phyloP scores from a whole-genome alignment of 2,888 invertebrate genomes.

The Hirtodrosophila alboralis region DNA sequence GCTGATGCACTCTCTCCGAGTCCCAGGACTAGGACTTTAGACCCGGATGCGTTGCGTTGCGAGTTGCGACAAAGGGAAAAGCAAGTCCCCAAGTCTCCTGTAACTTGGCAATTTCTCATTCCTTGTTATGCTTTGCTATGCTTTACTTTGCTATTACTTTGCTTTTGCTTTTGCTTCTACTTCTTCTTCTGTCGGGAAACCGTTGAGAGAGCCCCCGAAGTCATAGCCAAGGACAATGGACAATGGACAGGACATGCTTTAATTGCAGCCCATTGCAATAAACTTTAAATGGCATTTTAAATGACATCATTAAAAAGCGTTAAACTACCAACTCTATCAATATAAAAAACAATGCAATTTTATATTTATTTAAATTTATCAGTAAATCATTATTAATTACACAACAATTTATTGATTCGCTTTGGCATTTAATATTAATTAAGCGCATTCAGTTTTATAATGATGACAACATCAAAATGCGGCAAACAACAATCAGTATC shows the following conservation, averaged over 20 bases:
- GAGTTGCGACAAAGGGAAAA: neutral
- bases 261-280: conserved; percentile 38
- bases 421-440: conserved; percentile 28
- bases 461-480: neutral
- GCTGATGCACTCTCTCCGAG: conserved; percentile 58
- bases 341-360: too few relatives aligned
- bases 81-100: conserved; percentile 18
- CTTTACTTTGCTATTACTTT: neutral
- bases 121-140: conserved; percentile 23
- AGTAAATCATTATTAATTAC: conserved; percentile 19
- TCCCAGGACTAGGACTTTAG: conserved; percentile 18
- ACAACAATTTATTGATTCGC: too few relatives aligned
- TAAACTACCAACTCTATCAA: conserved; percentile 16
- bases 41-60: conserved; percentile 4
- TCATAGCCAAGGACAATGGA: too few relatives aligned
- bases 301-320: conserved; percentile 59
- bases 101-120: conserved; percentile 39
- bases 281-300: conserved; percentile 55
- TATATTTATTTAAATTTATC: too few relatives aligned
- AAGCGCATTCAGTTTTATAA: neutral
- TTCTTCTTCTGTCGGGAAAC: too few relatives aligned
- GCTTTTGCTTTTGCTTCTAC: too few relatives aligned
- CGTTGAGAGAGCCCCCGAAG: too few relatives aligned
- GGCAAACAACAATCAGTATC: conserved; percentile 17
- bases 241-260: conserved; percentile 18